Evolutionary conservation across 2,888 invertebrate species (phyloP).

Genomic region (Uloborus plumipes): DNA sequence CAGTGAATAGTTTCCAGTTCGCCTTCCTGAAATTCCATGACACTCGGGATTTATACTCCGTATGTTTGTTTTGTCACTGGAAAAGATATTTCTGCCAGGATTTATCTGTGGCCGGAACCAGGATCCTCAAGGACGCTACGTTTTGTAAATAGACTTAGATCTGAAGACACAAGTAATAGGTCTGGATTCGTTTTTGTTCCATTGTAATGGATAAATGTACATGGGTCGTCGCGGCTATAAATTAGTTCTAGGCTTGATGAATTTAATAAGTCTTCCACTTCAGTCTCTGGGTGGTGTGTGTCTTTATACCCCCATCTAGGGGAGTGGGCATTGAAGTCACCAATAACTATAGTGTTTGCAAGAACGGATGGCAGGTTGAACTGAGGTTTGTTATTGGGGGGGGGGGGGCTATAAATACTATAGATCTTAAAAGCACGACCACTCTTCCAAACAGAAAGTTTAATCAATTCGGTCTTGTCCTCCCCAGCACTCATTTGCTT

Average conservation of each 20-base stretch:
- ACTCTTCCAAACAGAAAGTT: background rate
- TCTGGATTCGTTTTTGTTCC: background rate
- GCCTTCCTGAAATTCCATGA: constrained; percentile 17
- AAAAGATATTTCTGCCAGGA: background rate
- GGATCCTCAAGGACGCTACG: background rate
- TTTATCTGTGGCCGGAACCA: background rate
- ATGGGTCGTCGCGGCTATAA: background rate
- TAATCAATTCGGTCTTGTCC: background rate
- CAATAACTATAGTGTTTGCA: constrained; percentile 14
- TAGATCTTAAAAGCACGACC: constrained; percentile 1
- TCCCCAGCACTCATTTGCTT: constrained; percentile 2
- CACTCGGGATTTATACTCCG: background rate
- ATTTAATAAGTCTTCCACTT: constrained; percentile 9
- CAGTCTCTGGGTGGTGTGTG: constrained; percentile 1
- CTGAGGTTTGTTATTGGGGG: constrained; percentile 2
- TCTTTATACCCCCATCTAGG: constrained; percentile 14
- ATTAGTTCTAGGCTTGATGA: constrained; percentile 8
- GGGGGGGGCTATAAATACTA: background rate
- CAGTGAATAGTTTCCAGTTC: background rate
- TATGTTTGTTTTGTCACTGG: background rate
- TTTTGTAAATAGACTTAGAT: background rate
- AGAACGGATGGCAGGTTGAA: background rate
- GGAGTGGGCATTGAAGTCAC: constrained; percentile 21
- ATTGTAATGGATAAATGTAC: constrained; percentile 1
- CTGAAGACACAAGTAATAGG: constrained; percentile 1